Evolutionary conservation across 2,797 vertebrate genomes (phyloP), one percentile per base, ranked within the genome.

Genomic region (Acanthurus tractus): DNA sequence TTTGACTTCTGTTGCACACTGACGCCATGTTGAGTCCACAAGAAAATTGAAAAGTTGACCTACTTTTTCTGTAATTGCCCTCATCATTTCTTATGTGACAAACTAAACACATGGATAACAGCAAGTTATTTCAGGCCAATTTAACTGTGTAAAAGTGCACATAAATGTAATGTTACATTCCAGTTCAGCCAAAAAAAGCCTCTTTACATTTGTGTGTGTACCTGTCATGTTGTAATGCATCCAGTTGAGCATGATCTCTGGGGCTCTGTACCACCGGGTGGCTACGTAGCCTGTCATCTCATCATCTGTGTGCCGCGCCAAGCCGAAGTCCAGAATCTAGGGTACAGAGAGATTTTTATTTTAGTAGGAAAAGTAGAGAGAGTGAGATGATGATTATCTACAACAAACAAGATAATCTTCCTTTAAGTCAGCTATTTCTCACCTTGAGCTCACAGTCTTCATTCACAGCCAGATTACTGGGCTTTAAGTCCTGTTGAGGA

Each of bases 191-290:
- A 13, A 42, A 50, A 36, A 29, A 29, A 29, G 3, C 25, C 10
- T 44, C 42, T 44, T 10, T 44, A 14, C 42, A 14, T 44, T 14
- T 10, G 42, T 54, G 0, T 42, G 22, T 57, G 38, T 29, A 99
- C 98, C 98, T 90, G 98, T 99, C 95, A 97, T 97, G 94, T 99
- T 99, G 95, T 99, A 99, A 91, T 99, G 98, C 98, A 99, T 99
- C 98, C 98, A 99, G 96, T 99, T 99, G 82, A 99, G 92, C 98
- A 99, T 99, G 88, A 99, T 99, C 93, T 99, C 98, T 55, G 98
- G 98, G 83, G 98, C 98, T 61, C 98, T 95, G 88, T 99, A 99
- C 98, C 98, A 99, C 79, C 98, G 98, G 0, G 98, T 99, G 79
- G 98, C 98, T 91, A 99, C 98, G 0, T 99, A 99, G 49, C 98